A percentile compares a stretch with the other conserved stretches of the same genome.
phyloP scores from a whole-genome alignment of 2,797 vertebrate species.

The Leuciscus waleckii region DNA sequence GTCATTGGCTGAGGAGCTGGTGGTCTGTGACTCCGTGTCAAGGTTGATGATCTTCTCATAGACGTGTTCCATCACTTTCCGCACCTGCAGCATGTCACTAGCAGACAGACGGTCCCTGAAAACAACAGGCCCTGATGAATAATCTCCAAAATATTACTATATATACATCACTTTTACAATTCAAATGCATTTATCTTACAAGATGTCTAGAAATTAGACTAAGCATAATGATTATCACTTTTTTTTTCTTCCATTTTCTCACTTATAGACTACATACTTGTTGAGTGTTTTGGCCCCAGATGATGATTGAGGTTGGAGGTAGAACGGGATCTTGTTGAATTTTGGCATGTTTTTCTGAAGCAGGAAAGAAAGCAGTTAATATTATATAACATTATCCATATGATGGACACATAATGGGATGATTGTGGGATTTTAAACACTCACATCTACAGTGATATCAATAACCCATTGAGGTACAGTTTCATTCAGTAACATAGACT shows the following conservation, averaged over 20 bases:
- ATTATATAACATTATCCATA: background rate
- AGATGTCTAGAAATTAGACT: background rate
- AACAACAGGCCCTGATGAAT: background rate
- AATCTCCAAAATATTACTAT: background rate
- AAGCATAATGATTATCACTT: background rate
- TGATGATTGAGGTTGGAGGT: constrained; percentile 99
- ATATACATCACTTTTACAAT: background rate
- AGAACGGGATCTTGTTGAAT: constrained; percentile 99
- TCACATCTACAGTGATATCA: constrained; percentile 99
- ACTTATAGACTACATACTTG: constrained; percentile 79
- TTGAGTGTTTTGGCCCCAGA: constrained; percentile 99
- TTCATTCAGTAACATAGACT: constrained; percentile 98
- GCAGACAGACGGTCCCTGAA: constrained; percentile 94
- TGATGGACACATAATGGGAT: background rate
- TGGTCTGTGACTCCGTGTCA: constrained; percentile 98
- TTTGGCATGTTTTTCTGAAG: constrained; percentile 99
- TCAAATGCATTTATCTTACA: background rate
- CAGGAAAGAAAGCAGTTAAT: constrained; percentile 23
- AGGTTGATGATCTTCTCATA: constrained; percentile 99
- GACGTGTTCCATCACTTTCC: constrained; percentile 98
- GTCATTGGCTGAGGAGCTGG: constrained; percentile 97
- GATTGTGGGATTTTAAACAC: constrained; percentile 65
- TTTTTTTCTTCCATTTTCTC: background rate
- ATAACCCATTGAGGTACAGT: constrained; percentile 99
- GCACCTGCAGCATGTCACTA: constrained; percentile 98